A percentile compares a stretch with the other conserved stretches of the same genome.
Evolutionary conservation across 2,888 invertebrate species (phyloP).

Genomic region (Hydraecia micacea): DNA sequence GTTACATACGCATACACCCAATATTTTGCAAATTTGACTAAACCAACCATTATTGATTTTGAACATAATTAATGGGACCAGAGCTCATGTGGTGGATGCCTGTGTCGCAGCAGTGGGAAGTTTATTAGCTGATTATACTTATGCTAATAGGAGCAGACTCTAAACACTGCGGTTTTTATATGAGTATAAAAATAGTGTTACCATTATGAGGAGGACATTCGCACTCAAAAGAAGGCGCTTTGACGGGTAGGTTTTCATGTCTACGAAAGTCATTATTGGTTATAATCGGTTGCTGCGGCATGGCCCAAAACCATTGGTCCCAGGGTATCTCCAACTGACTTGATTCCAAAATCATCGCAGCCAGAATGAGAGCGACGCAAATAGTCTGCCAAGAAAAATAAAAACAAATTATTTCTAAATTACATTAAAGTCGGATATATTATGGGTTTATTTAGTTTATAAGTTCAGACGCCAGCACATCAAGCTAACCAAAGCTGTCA

Average conservation of each 20-base stretch:
- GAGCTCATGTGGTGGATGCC: neutral
- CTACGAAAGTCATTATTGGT: conserved; percentile 62
- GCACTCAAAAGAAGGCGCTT: conserved; percentile 67
- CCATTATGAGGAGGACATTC: conserved; percentile 79
- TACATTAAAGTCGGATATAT: neutral
- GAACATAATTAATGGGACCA: neutral
- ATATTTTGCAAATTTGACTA: no score
- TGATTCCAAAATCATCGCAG: conserved; percentile 19
- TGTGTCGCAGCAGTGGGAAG: no score
- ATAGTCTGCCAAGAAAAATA: conserved; percentile 61
- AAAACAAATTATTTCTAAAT: neutral
- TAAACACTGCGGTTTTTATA: neutral
- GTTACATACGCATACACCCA: neutral
- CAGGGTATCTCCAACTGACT: conserved; percentile 59
- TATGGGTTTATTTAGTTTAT: neutral
- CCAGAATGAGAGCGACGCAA: conserved; percentile 48
- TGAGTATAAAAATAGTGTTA: conserved; percentile 43
- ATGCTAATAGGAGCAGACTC: neutral
- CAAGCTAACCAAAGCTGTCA: no score
- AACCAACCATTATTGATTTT: neutral
- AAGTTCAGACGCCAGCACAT: no score
- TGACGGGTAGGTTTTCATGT: conserved; percentile 62
- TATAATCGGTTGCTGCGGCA: conserved; percentile 60
- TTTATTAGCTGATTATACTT: neutral
- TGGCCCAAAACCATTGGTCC: conserved; percentile 69